Percentiles rank a stretch among this genome's conserved stretches.
These are phyloP conservation scores for Alouatta caraya DNA, from an alignment of 2,797 vertebrate genomes.

Conservation along the genomic window DNA sequence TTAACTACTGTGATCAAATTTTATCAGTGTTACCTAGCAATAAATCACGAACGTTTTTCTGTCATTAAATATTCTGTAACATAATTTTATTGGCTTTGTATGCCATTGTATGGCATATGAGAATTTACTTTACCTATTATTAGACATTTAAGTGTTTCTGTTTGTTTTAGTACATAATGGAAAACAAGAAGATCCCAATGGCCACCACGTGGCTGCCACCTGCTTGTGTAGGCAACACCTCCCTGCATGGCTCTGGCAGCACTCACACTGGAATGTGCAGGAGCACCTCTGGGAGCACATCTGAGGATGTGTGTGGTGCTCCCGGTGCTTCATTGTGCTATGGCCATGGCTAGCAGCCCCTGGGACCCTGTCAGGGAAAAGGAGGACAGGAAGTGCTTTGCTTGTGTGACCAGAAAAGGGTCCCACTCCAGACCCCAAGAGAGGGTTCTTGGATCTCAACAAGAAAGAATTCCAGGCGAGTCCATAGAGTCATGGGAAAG, in stretches of 20 bases:
- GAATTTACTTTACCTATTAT: not conserved
- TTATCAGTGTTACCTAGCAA: not conserved
- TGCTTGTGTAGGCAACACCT: not conserved
- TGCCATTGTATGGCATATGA: not conserved
- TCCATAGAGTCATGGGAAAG: too few species aligned
- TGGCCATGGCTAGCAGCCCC: not conserved
- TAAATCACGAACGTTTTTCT: not conserved
- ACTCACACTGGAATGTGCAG: fast-evolving
- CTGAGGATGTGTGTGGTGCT: not conserved
- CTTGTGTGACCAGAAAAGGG: too few species aligned
- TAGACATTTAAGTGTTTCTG: not conserved
- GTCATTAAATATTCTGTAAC: not conserved
- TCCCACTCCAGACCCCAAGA: too few species aligned
- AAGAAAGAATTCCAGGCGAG: too few species aligned
- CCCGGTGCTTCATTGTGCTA: not conserved
- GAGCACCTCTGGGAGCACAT: too few species aligned
- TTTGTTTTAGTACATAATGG: not conserved
- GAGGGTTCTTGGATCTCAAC: too few species aligned
- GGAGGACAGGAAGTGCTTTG: not conserved
- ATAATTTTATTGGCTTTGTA: not conserved
- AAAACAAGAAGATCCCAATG: not conserved
- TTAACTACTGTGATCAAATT: not conserved
- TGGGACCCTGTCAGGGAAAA: not conserved
- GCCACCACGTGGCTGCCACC: not conserved
- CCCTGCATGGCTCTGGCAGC: not conserved